These are phyloP conservation scores for Leiothrix lutea DNA, from an alignment of 2,113 vertebrate genomes.

Conservation along the genomic window DNA sequence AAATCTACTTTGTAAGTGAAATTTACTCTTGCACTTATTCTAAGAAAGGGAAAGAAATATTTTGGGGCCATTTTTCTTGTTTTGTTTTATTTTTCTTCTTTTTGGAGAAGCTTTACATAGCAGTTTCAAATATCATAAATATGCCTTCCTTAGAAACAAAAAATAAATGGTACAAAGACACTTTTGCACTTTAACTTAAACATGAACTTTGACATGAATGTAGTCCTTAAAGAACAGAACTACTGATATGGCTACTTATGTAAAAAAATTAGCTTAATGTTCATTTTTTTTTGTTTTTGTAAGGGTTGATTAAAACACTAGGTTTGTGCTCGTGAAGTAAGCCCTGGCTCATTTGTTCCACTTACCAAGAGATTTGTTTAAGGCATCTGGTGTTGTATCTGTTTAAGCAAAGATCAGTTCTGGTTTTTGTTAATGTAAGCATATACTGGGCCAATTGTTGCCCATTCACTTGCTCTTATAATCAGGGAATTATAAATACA, in stretches of 20 bases:
- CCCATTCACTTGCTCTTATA: background rate
- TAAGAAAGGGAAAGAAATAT: background rate
- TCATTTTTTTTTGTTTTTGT: background rate
- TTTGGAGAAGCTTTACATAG: background rate
- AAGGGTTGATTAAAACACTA: background rate
- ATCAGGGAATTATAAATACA: background rate
- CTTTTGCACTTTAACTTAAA: background rate
- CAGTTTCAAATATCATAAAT: background rate
- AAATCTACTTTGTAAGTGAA: background rate
- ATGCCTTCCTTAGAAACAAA: background rate
- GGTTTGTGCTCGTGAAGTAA: background rate
- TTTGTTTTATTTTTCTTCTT: background rate
- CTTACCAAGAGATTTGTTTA: background rate
- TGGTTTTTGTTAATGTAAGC: background rate
- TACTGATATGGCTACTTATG: background rate
- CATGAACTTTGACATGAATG: background rate
- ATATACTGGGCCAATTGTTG: background rate
- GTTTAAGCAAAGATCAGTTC: background rate
- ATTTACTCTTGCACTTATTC: background rate
- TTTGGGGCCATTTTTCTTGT: background rate
- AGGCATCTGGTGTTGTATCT: background rate
- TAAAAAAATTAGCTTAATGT: background rate
- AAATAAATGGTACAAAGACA: background rate
- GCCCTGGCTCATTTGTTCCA: background rate
- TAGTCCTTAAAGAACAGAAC: background rate